Conservation (phyloP, 2,797 vertebrate genomes). For the Chloroceryle inda region DNA sequence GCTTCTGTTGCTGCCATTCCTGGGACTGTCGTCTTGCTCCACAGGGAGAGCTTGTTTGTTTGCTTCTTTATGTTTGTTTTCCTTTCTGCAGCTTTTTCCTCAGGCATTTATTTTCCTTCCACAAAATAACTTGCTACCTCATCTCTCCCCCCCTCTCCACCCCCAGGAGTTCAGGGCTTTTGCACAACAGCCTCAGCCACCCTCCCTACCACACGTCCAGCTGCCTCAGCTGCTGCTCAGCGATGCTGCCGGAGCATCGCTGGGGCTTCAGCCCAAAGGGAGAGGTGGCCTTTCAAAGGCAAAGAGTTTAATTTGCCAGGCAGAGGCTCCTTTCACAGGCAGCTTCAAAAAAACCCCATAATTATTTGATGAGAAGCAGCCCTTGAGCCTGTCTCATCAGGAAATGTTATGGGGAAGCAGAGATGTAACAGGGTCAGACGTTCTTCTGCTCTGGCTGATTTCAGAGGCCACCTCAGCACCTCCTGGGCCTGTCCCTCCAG, state of each 20-base stretch:
- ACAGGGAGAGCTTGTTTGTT: neutral
- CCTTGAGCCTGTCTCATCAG: neutral
- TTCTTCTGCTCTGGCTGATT: neutral
- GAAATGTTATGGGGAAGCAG: accelerated
- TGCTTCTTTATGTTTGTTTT: neutral
- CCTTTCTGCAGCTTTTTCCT: neutral
- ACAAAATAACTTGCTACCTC: neutral
- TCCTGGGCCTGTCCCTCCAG: neutral
- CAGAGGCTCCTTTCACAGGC: neutral
- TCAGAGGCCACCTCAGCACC: neutral
- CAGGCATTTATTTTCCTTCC: neutral
- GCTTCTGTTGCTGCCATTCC: neutral
- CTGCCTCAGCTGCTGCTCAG: neutral
- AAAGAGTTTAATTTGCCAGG: neutral
- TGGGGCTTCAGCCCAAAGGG: neutral
- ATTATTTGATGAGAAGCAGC: slow-evolving; percentile 2
- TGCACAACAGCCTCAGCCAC: neutral
- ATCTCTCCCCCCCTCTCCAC: neutral
- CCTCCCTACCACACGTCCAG: neutral
- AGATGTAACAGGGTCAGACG: neutral
- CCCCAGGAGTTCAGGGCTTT: neutral
- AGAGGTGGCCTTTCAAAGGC: neutral
- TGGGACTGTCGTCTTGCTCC: neutral
- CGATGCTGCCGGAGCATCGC: neutral
- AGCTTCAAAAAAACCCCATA: neutral